Conservation (phyloP, 2,113 vertebrate species). For the Carassius gibelio region DNA sequence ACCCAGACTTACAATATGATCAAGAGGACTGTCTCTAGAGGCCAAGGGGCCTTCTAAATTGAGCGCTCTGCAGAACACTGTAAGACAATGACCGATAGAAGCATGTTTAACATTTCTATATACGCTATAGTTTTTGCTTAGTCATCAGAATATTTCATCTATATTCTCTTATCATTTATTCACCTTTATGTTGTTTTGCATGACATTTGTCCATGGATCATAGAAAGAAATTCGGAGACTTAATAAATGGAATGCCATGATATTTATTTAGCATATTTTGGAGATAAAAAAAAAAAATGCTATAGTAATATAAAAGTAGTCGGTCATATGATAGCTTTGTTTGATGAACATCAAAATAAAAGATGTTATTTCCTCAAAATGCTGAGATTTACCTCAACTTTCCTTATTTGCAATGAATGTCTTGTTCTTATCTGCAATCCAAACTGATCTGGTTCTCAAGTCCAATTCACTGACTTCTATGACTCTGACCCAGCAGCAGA, state of each 20-base stretch:
- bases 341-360: neutral
- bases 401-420: neutral
- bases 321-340: neutral
- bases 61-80: neutral
- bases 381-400: neutral
- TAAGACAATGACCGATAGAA: conserved; percentile 30
- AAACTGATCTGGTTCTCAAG: too few species aligned
- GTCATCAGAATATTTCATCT: neutral
- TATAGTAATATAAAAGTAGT: too few species aligned
- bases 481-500: neutral
- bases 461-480: neutral
- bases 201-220: neutral
- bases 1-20: conserved; percentile 49
- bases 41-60: conserved; percentile 39
- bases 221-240: neutral
- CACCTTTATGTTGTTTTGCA: neutral
- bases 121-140: neutral
- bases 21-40: conserved; percentile 13
- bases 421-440: neutral
- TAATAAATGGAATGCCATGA: neutral
- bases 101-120: neutral
- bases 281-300: neutral
- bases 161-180: neutral
- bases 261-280: neutral
- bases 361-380: neutral